Percentiles rank a stretch among this genome's conserved stretches.
These are phyloP conservation scores for Callocephalon fimbriatum DNA, from an alignment of 2,113 vertebrate species.

Conservation along the genomic window DNA sequence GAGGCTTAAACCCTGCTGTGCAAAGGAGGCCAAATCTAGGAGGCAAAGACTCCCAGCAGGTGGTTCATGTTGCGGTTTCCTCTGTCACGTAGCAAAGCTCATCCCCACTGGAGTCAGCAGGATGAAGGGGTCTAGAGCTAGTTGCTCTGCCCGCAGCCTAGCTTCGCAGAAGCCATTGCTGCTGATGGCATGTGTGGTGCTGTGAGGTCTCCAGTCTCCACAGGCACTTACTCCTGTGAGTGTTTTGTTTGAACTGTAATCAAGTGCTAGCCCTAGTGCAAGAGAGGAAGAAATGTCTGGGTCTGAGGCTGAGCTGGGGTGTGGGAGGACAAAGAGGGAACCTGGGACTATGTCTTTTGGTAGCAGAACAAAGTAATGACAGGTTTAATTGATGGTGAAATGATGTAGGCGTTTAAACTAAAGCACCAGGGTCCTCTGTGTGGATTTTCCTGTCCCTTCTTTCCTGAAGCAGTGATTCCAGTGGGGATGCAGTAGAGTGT, in stretches of 20 bases:
- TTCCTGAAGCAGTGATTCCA: not conserved
- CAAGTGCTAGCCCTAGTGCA: rapidly evolving
- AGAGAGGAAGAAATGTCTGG: not conserved
- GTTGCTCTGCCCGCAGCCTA: not conserved
- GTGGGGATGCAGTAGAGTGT: not conserved
- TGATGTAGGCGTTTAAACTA: not conserved
- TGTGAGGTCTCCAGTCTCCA: rapidly evolving
- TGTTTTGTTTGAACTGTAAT: not conserved
- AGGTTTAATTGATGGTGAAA: not conserved
- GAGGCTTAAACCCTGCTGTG: not conserved
- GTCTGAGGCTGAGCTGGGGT: not conserved
- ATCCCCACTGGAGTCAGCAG: not conserved
- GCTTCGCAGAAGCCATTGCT: not conserved
- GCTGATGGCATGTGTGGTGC: not conserved
- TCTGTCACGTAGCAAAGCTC: not conserved
- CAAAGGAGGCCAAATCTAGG: not conserved
- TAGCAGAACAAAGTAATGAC: not conserved
- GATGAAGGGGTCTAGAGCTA: not conserved
- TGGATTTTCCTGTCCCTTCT: not conserved
- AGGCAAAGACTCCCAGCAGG: rapidly evolving
- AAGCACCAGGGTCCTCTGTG: not conserved
- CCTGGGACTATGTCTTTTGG: not conserved
- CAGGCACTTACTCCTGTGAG: rapidly evolving
- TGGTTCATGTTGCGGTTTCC: not conserved
- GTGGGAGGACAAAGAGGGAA: not conserved